phyloP scores from a whole-genome alignment of 2,113 vertebrate species.

The Noturus placidus region DNA sequence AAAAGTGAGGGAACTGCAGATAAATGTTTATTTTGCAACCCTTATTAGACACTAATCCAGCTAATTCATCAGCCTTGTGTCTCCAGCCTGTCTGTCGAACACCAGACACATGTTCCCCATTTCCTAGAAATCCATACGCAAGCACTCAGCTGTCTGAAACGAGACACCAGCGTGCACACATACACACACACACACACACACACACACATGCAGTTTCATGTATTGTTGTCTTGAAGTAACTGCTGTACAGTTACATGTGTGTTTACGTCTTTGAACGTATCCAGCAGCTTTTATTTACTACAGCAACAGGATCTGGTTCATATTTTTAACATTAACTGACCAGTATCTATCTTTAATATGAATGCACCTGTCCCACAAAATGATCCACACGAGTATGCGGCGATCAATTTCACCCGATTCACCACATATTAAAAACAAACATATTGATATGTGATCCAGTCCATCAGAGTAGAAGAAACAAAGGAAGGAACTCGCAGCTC shows the following conservation, averaged over 20 bases:
- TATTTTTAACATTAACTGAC: background rate
- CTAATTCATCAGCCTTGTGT: background rate
- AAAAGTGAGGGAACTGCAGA: background rate
- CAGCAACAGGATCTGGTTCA: background rate
- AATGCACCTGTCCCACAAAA: background rate
- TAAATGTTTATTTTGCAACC: background rate
- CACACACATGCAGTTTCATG: background rate
- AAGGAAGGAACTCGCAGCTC: background rate
- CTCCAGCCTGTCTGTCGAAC: background rate
- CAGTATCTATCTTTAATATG: background rate
- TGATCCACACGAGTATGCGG: background rate
- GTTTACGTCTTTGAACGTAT: background rate
- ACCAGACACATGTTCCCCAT: background rate
- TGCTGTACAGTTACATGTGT: background rate
- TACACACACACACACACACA: constrained; percentile 6
- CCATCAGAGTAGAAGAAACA: background rate
- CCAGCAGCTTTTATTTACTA: too few species aligned
- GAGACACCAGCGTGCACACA: background rate
- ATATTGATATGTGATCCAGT: background rate
- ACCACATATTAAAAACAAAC: background rate
- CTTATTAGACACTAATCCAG: background rate
- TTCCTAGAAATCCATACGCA: background rate
- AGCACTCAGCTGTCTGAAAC: background rate
- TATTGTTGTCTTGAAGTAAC: background rate
- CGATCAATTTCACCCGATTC: background rate